phyloP scores from a whole-genome alignment of 2,797 vertebrate species.

The Stomatorhinus walkeri region DNA sequence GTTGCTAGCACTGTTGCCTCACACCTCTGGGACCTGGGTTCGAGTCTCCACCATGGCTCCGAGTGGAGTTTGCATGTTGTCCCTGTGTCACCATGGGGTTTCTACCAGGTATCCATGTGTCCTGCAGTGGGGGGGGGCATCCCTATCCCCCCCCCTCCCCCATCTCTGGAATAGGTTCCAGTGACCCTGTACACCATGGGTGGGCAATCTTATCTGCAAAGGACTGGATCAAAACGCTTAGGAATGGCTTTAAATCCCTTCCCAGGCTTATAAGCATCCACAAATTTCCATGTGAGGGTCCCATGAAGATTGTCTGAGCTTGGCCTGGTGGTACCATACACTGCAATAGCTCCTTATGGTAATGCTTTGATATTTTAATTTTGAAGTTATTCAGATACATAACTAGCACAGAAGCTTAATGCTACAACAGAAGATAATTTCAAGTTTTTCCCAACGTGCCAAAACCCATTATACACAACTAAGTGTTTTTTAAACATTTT shows the following conservation, averaged over 20 bases:
- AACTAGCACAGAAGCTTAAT: background rate
- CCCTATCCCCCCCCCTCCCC: too few species aligned
- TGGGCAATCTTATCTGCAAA: too few species aligned
- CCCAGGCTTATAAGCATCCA: background rate
- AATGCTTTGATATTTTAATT: background rate
- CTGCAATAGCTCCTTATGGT: background rate
- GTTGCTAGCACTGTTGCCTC: background rate
- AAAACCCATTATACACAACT: background rate
- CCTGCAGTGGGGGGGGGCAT: background rate
- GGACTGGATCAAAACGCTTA: background rate
- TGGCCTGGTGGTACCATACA: background rate
- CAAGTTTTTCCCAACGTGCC: background rate
- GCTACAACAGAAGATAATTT: background rate
- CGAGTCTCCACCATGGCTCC: background rate
- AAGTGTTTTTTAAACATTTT: constrained; percentile 43
- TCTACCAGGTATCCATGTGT: background rate
- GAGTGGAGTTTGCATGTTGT: background rate
- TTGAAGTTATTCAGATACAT: background rate
- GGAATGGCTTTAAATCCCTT: background rate
- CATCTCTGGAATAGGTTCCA: background rate
- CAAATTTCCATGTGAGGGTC: background rate
- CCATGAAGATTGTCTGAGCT: background rate
- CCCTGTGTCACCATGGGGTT: background rate
- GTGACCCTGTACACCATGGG: background rate
- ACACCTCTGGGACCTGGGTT: background rate